Conservation (phyloP, 2,888 invertebrate species). For the Caenorhabditis sp. region DNA sequence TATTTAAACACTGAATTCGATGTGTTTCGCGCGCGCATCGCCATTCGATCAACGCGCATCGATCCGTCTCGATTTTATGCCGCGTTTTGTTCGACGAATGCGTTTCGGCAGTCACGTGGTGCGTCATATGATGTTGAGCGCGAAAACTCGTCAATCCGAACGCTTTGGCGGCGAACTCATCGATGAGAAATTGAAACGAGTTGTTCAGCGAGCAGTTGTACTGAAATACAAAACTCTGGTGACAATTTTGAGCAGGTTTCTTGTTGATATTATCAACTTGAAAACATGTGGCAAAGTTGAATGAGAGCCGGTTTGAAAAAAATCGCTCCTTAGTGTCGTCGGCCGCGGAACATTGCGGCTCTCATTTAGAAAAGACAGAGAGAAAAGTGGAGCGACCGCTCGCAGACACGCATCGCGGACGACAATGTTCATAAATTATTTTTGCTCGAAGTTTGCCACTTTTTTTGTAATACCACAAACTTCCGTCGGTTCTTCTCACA, state of each 20-base stretch:
- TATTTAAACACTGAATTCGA: slow-evolving; percentile 18
- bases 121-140: slow-evolving; percentile 11
- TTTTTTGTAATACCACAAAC: too few species aligned
- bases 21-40: slow-evolving; percentile 25
- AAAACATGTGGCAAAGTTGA: too few species aligned
- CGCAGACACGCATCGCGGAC: too few species aligned
- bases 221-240: slow-evolving; percentile 4
- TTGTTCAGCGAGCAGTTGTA: slow-evolving; percentile 26
- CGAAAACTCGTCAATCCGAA: slow-evolving; percentile 28
- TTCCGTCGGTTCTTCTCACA: too few species aligned
- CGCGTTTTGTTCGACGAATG: background rate
- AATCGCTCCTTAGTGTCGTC: too few species aligned
- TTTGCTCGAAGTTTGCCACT: background rate
- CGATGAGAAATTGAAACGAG: slow-evolving; percentile 23
- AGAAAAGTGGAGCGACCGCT: too few species aligned
- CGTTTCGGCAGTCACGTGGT: background rate
- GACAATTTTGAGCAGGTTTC: too few species aligned
- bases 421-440: background rate
- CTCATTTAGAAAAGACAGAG: too few species aligned
- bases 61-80: slow-evolving; percentile 14
- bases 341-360: too few species aligned
- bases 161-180: slow-evolving; percentile 32
- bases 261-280: too few species aligned
- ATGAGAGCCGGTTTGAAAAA: too few species aligned
- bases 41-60: slow-evolving; percentile 22